A percentile compares a stretch with the other conserved stretches of the same genome.
Evolutionary conservation across 2,888 invertebrate species (phyloP).

Genomic region (Sphaeridia pumilis): DNA sequence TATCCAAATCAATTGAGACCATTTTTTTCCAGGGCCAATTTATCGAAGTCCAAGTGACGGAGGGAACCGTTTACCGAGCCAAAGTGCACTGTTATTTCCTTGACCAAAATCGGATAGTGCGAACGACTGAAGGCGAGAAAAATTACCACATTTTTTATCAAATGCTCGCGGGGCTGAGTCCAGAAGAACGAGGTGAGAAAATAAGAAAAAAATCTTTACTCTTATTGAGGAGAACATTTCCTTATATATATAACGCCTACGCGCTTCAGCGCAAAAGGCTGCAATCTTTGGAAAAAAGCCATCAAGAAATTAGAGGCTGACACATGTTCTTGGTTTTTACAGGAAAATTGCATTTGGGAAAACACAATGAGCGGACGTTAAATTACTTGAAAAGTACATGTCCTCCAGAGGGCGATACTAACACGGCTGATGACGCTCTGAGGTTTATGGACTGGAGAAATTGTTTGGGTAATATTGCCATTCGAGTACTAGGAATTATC

Average conservation of each 20-base stretch:
- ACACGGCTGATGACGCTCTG: constrained; percentile 58
- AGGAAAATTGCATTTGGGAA: constrained; percentile 75
- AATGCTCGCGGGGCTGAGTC: constrained; percentile 75
- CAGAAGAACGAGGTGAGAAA: constrained; percentile 61
- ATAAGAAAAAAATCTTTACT: background rate
- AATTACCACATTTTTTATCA: constrained; percentile 97
- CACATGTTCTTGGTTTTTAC: constrained; percentile 30
- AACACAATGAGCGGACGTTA: constrained; percentile 67
- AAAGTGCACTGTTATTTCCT: constrained; percentile 94
- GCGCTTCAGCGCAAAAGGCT: too few species aligned
- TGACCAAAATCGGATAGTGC: constrained; percentile 83
- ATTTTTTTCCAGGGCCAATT: constrained; percentile 65
- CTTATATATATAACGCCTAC: too few species aligned
- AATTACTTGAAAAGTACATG: constrained; percentile 68
- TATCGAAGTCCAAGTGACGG: constrained; percentile 90
- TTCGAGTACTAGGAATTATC: too few species aligned
- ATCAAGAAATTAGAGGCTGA: too few species aligned
- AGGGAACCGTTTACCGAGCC: constrained; percentile 84
- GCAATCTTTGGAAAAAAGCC: too few species aligned
- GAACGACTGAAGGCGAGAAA: constrained; percentile 72
- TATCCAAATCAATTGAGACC: background rate
- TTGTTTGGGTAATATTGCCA: constrained; percentile 50
- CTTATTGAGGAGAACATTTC: constrained; percentile 1
- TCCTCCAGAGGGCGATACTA: constrained; percentile 55
- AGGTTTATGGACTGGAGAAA: constrained; percentile 88